Evolutionary conservation across 1,140 invertebrate species (phyloP).

Genomic region (Polypedilum pembai): DNA sequence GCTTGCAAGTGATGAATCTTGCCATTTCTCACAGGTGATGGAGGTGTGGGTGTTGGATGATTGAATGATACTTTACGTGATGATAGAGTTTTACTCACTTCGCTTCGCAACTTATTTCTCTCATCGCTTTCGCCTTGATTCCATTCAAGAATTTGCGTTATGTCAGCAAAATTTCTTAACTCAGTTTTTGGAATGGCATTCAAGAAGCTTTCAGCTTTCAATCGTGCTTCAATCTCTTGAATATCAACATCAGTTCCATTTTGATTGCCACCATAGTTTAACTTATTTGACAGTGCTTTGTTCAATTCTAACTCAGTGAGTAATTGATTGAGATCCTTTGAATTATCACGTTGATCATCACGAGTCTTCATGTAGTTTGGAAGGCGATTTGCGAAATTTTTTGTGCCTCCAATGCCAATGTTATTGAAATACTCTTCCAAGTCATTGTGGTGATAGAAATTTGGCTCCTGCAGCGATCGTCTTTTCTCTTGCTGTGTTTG

Average conservation of each 20-base stretch:
- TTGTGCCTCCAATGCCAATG: constrained; percentile 53
- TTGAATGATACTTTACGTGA: constrained; percentile 54
- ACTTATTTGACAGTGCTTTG: constrained; percentile 9
- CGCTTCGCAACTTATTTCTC: constrained; percentile 57
- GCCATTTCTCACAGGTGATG: constrained; percentile 39
- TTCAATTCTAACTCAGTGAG: not conserved
- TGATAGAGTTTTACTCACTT: constrained; percentile 59
- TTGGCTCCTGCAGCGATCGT: constrained; percentile 63
- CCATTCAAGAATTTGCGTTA: constrained; percentile 60
- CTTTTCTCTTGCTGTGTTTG: constrained; percentile 52
- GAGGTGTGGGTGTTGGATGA: constrained; percentile 46
- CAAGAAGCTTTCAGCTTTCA: constrained; percentile 40
- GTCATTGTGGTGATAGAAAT: constrained; percentile 51
- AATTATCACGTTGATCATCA: not conserved
- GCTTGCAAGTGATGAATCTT: constrained; percentile 38
- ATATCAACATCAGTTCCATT: constrained; percentile 9
- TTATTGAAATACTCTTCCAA: constrained; percentile 49
- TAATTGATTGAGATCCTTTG: constrained; percentile 11
- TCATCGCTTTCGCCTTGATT: constrained; percentile 58
- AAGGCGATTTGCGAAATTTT: constrained; percentile 37
- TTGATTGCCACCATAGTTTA: constrained; percentile 9
- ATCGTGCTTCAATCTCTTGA: constrained; percentile 39
- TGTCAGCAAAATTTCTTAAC: constrained; percentile 45
- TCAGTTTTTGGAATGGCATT: constrained; percentile 41
- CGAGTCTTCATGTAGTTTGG: constrained; percentile 17